These are phyloP conservation scores for Andrena dorsata DNA, from an alignment of 2,888 invertebrate genomes.

Conservation along the genomic window DNA sequence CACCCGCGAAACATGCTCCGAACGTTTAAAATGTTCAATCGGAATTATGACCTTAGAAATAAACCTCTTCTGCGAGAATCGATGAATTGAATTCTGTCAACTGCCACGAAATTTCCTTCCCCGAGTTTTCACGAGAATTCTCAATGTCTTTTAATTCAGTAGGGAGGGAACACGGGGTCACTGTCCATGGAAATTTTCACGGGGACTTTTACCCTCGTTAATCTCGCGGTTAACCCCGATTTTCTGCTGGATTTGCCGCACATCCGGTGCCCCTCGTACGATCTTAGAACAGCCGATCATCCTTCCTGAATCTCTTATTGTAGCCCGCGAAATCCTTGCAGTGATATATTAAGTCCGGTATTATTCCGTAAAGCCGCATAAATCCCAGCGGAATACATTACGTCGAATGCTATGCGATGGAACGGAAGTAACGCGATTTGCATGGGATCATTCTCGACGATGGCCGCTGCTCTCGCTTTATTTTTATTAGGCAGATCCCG, in stretches of 20 bases:
- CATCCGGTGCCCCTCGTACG: conserved; percentile 1
- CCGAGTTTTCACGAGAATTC: background rate
- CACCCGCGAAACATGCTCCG: too few species aligned
- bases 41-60: too few species aligned
- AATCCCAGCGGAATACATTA: conserved; percentile 64
- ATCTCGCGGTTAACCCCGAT: conserved; percentile 10
- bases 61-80: background rate
- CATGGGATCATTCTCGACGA: conserved; percentile 54
- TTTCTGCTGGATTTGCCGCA: conserved; percentile 17
- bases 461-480: conserved; percentile 30
- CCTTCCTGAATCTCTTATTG: conserved; percentile 49
- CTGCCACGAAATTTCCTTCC: background rate
- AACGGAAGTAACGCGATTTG: conserved; percentile 63
- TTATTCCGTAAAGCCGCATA: conserved; percentile 61
- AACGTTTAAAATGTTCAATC: too few species aligned
- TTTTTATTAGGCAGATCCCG: conserved; percentile 7
- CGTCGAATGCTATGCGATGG: conserved; percentile 56
- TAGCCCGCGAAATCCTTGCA: conserved; percentile 44
- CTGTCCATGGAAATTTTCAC: background rate
- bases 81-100: too few species aligned
- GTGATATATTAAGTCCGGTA: conserved; percentile 64
- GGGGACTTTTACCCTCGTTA: conserved; percentile 8
- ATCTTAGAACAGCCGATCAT: conserved; percentile 56
- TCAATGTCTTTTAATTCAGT: background rate
- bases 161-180: background rate